phyloP scores from a whole-genome alignment of 2,113 vertebrate species.

The Microcebus griseorufus region DNA sequence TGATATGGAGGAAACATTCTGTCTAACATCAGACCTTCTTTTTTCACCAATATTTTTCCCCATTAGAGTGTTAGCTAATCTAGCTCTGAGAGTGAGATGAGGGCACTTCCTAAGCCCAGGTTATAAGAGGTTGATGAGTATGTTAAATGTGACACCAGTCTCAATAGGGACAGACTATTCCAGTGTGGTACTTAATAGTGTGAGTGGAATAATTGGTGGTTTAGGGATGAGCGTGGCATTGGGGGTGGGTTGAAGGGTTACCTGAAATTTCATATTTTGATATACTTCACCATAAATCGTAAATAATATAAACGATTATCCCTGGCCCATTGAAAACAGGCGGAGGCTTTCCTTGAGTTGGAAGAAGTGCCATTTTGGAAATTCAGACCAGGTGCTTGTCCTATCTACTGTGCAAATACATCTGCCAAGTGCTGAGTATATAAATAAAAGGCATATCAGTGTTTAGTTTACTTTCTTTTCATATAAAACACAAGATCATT shows the following conservation, averaged over 20 bases:
- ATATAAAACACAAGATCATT: background rate
- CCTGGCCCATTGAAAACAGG: background rate
- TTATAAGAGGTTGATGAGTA: background rate
- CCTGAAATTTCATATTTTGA: constrained; percentile 2
- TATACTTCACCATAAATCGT: background rate
- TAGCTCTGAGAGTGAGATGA: background rate
- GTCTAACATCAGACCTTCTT: background rate
- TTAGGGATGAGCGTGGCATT: background rate
- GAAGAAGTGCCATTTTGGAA: constrained; percentile 9
- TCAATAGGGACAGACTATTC: background rate
- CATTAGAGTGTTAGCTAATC: background rate
- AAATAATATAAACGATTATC: background rate
- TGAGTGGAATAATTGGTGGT: background rate
- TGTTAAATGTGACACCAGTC: background rate
- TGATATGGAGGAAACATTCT: background rate
- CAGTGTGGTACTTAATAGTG: background rate
- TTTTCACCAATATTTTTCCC: background rate
- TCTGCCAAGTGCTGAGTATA: background rate
- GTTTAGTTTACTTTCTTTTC: constrained; percentile 24
- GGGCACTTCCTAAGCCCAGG: background rate
- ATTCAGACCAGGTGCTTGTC: background rate
- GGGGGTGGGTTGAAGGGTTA: background rate
- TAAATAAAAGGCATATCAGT: background rate
- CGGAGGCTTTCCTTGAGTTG: background rate
- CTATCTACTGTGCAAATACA: background rate